Base-by-base conservation (phyloP, 1,140 invertebrate species). In the Pogonus chalceus region DNA sequence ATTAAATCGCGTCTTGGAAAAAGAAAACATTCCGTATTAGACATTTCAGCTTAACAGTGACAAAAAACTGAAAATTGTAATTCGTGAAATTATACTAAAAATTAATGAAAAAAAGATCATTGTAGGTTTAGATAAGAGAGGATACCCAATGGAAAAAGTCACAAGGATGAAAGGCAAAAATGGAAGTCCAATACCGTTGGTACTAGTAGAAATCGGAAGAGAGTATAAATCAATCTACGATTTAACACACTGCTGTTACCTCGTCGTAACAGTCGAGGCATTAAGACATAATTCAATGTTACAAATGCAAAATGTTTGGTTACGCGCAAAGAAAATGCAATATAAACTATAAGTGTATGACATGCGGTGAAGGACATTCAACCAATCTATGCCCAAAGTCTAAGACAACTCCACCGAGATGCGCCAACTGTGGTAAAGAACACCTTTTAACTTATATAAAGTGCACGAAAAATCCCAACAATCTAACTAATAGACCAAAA, bases 351-450 rank as follows among this genome's bases (percentile, higher is more conserved):
- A 52, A 49, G 35, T 55, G 54, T 23, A 12, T 55, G 47, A 55
- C 51, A 20, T 55, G 54, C 24, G 31, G 47, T 20, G 35, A 22
- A 2, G 18, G 39, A 16, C 54, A 55, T 35, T 9, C 2, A 2
- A 39, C 54, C 21, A 7, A 21, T 2, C 16, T 47, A 18, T 58
- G 57, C 24, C 16, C 23, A n/a, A 49, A 53, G 20, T 2, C 23
- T 12, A 56, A 53, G n/a, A 52, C 26, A 23, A 20, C 12, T 2
- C 37, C 35, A 24, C 35, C 54, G 18, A 58, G 53, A 52, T 58
- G 57, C 35, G 50, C 55, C 10, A 56, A 58, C 23, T 56, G 54
- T 21, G 49, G 39, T 20, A 46, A 35, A n/a, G 12, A 24, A 2
- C 54, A 58, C 20, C 22, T 23, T n/a, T n/a, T n/a, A n/a, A n/a